A percentile compares a stretch with the other conserved stretches of the same genome.
Conservation (phyloP, 2,113 vertebrate genomes). For the Sardina pilchardus region DNA sequence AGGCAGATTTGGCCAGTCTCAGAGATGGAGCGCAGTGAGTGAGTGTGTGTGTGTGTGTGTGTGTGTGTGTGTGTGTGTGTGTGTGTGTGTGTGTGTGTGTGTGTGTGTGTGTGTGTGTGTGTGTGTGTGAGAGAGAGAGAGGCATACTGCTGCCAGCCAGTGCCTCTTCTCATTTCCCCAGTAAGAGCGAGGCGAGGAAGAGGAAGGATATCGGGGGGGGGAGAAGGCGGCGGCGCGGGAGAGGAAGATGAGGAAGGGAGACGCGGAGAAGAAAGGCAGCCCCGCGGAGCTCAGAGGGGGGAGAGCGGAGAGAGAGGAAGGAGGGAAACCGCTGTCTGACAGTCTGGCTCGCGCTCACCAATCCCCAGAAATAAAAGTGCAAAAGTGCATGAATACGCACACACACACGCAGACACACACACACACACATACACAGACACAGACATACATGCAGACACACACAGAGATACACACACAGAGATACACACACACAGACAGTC, state of each 20-base stretch:
- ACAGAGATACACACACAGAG: slow-evolving; percentile 3
- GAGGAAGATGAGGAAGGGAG: neutral
- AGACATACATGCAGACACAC: neutral
- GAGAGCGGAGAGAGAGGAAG: no score
- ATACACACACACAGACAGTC: neutral
- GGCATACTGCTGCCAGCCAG: neutral
- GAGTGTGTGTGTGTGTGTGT: neutral
- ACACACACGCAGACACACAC: neutral
- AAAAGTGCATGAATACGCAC: neutral
- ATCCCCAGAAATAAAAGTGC: slow-evolving; percentile 16
- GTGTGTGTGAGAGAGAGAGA: neutral
- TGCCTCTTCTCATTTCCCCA: neutral
- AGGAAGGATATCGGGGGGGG: neutral
- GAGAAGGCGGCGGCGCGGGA: neutral
- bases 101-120: neutral
- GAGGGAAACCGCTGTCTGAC: slow-evolving; percentile 36
- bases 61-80: neutral
- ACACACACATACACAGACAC: neutral
- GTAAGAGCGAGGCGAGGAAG: neutral
- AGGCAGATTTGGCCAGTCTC: neutral
- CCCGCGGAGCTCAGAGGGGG: neutral
- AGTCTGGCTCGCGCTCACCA: slow-evolving; percentile 18
- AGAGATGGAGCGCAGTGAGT: neutral
- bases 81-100: no score
- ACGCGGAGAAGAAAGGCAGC: neutral